Evolutionary conservation across 2,113 vertebrate genomes (phyloP).

Genomic region (Atrichornis clamosus): DNA sequence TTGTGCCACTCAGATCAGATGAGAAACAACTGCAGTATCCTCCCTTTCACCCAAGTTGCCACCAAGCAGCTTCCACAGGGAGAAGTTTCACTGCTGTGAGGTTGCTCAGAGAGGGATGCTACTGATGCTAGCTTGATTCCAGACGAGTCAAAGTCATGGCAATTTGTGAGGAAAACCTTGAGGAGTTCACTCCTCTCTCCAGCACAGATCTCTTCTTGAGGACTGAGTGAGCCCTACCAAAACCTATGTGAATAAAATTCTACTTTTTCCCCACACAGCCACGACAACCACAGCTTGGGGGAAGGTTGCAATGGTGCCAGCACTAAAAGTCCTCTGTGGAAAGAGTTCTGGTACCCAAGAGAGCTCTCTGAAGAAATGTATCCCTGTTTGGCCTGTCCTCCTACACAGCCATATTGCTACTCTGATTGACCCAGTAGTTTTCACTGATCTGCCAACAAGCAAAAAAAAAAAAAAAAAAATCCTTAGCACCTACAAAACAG

Average conservation of each 20-base stretch:
- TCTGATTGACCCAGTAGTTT: neutral
- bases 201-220: neutral
- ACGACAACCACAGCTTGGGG: neutral
- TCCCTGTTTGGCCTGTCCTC: neutral
- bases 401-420: neutral
- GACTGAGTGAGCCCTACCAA: neutral
- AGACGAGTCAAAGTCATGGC: neutral
- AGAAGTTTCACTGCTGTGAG: fast-evolving
- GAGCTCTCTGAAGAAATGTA: neutral
- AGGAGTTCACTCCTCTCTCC: neutral
- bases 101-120: neutral
- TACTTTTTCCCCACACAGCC: neutral
- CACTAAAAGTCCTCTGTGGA: neutral
- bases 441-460: neutral
- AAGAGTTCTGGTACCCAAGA: neutral
- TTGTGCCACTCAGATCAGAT: neutral
- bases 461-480: neutral
- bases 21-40: fast-evolving
- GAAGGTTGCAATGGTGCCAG: neutral
- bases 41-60: neutral
- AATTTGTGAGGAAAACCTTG: neutral
- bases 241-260: neutral
- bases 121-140: neutral
- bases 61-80: neutral
- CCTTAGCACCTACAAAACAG: neutral